Conservation (phyloP, 1,140 invertebrate genomes). For the Musca domestica region DNA sequence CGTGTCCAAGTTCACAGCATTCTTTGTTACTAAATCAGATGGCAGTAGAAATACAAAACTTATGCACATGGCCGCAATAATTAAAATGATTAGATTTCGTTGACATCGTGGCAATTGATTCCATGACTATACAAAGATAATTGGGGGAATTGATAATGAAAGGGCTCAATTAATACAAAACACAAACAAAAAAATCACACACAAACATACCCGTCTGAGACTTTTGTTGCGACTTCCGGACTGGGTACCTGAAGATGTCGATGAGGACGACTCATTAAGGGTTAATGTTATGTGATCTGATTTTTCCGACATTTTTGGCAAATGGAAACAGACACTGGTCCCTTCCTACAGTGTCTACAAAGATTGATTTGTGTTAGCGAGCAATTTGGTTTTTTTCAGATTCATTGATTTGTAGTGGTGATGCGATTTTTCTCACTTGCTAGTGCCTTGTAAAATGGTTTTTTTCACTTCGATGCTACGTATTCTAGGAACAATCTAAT, state of each 20-base stretch:
- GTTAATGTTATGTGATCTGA: constrained; percentile 45
- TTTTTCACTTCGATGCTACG: too few species aligned
- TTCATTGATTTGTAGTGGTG: too few species aligned
- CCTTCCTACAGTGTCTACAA: too few species aligned
- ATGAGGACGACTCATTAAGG: constrained; percentile 30
- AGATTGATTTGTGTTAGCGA: too few species aligned
- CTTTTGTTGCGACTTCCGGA: constrained; percentile 29
- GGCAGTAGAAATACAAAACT: constrained; percentile 41
- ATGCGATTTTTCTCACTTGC: too few species aligned
- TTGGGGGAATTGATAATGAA: not conserved
- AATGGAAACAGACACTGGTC: too few species aligned
- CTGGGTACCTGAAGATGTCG: too few species aligned
- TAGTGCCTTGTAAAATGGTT: too few species aligned
- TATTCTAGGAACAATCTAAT: too few species aligned
- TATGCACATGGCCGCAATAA: constrained; percentile 44
- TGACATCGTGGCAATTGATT: constrained; percentile 81
- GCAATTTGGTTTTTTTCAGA: too few species aligned
- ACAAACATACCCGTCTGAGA: constrained; percentile 39
- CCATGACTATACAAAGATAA: constrained; percentile 64
- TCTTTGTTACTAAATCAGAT: constrained; percentile 29
- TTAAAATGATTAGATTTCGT: constrained; percentile 68
- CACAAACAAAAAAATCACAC: too few species aligned
- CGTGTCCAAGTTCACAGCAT: too few species aligned
- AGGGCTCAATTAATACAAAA: not conserved
- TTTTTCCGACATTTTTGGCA: constrained; percentile 33